Evolutionary conservation across 2,113 vertebrate species (phyloP), one percentile per base, ranked within the genome.

Genomic region (Scortum barcoo): DNA sequence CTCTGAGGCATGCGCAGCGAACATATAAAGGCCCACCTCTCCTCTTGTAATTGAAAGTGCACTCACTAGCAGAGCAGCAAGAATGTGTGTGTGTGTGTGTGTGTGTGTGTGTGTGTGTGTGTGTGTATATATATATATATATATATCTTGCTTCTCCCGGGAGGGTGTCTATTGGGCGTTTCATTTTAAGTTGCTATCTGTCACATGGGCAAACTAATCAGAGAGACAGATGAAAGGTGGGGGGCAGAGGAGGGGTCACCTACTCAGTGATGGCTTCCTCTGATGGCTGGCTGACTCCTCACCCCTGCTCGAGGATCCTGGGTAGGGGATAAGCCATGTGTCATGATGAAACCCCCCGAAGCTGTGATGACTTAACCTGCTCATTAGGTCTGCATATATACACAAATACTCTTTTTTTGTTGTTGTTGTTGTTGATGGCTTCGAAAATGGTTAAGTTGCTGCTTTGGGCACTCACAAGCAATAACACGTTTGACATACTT

Each of bases 141-240:
- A 53, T 76, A 74, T 79, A 81, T 90, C 66, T 81, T 88, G 84
- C 88, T 89, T 87, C 80, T 90, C 88, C 84, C 60, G 50, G 74
- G 89, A 94, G 88, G 83, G 77, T 80, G 81, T 84, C 89, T 82
- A 81, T 54, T 56, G 86, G 88, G 86, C 54, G 68, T 91, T 93
- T 93, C 85, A 93, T 95, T 93, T 92, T 90, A 93, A 90, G 86
- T 92, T 91, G 86, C 88, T 85, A 79, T 90, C 91, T 91, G 89
- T 93, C 92, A 92, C 86, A 92, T 83, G 86, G 76, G 87, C 84
- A 90, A 90, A 93, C 87, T 93, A 93, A 95, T 95, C 94, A 89
- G 86, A 91, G 81, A 90, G 92, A 94, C 90, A 93, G 93, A 95
- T 92, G 91, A 94, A 94, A 93, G 92, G 92, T 92, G 86, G 83